Conservation (phyloP, 2,888 invertebrate genomes). For the Tetragnatha montana region DNA sequence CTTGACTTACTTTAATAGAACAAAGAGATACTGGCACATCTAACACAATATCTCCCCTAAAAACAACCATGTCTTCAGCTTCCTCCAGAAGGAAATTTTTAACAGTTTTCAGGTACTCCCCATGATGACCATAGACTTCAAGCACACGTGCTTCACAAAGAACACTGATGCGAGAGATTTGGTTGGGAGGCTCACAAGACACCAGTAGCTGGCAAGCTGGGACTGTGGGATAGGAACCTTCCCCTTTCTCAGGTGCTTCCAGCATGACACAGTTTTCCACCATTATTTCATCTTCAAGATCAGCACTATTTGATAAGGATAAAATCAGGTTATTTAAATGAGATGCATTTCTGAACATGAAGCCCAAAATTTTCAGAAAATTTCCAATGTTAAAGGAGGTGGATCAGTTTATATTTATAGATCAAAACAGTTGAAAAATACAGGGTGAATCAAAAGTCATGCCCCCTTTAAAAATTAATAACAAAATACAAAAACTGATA, state of each 20-base stretch:
- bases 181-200: constrained; percentile 56
- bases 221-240: constrained; percentile 49
- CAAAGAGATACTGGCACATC: constrained; percentile 61
- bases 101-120: constrained; percentile 69
- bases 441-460: too few species aligned
- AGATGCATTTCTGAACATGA: too few species aligned
- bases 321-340: too few species aligned
- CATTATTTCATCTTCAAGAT: constrained; percentile 68
- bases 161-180: constrained; percentile 60
- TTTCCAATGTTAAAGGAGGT: too few species aligned
- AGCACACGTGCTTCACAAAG: constrained; percentile 66
- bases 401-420: too few species aligned
- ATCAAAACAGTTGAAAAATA: too few species aligned
- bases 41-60: constrained; percentile 63
- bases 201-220: constrained; percentile 69
- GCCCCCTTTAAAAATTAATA: too few species aligned
- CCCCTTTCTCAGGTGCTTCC: constrained; percentile 55
- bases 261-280: constrained; percentile 69
- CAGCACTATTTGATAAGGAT: constrained; percentile 28
- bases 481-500: too few species aligned
- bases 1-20: constrained; percentile 65
- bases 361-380: too few species aligned
- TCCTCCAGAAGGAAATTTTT: constrained; percentile 62
- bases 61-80: constrained; percentile 69
- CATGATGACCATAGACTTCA: constrained; percentile 71